Evolutionary conservation across 2,888 invertebrate genomes (phyloP), one percentile per base, ranked within the genome.

Genomic region (Petrolisthes manimaculis): DNA sequence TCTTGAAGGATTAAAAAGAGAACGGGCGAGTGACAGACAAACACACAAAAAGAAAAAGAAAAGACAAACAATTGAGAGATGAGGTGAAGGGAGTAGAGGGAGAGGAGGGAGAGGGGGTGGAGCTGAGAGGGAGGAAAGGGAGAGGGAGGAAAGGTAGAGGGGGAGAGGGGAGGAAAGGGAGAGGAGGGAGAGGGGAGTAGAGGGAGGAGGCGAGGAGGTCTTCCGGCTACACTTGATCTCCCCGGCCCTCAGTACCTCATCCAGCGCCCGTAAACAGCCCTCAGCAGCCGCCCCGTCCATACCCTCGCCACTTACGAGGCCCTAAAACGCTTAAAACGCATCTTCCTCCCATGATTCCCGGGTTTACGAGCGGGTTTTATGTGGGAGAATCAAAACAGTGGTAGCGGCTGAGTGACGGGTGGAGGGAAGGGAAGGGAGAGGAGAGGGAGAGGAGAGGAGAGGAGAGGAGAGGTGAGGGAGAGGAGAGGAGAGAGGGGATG

Each of bases 251-350:
- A 77, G 61, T 71, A 79, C 67, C 71, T 86, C 86, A 80, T 86
- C 69, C 37, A 79, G 53, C 69, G 53, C 56, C 86, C 69, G 80
- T 86, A 86, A 86, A 86, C 86, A 86, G 71, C 71, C 69, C 53
- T 71, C 79, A 71, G 24, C 78, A 54, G 71, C 74, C 80, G 69
- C 79, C 79, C 69, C 86, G 67, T 54, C 86, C 53, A 80, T 86
- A 86, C 79, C 80, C 79, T 18, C 55, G 24, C 86, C 86, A 86
- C 86, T 86, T 86, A 86, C 86, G 86, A 80, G 71, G 80, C 71
- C 53, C 74, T 86, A 86, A 86, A 86, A 80, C 86, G 86, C 80
- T 80, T 86, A 86, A 85, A 86, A 86, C 86, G 71, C 80, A 86
- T 86, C 86, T 86, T 80, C 80, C 53, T 69, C 71, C 86, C 79